Evolutionary conservation across 2,888 invertebrate species (phyloP), one percentile per base, ranked within the genome.

Genomic region (Pyrgus malvae): DNA sequence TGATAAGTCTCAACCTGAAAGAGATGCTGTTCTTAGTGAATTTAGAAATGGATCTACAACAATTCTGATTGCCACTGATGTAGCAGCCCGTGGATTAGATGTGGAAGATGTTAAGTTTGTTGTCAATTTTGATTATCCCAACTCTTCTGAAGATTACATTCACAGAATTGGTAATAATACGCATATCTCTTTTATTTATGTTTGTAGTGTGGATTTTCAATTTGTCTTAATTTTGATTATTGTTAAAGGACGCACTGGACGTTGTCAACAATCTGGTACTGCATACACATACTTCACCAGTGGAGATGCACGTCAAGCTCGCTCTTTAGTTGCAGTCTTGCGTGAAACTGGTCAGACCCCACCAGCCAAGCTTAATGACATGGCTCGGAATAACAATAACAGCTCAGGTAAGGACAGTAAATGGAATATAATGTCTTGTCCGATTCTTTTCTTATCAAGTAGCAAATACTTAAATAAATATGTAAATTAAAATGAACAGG

Each of bases 31-130:
- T 16, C 89, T 96, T 14, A 92, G 93, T 2, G 96, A 98, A 78
- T 99, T 98, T 84, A 93, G 97, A 54, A 94, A 92, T 70, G 97
- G 98, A 48, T 95, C 96, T 70, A 95, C 95, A 1, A 95, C 96
- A 33, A 97, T 98, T 69, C 85, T 98, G 55, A 96, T 99, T 54
- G 98, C 98, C 1, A 99, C 98, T 1, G 98, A 99, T 86, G 98
- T 98, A 0, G 98, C 98, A 35, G 98, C 98, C 0, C 93, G 97
- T 46, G 97, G 97, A 38, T 87, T 97, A 63, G 96, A 94, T 65
- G 95, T 99, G 21, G 98, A 98, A 80, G 99, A 99, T 82, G 97
- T 99, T 50, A 98, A 98, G 83, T 98, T 95, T 89, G 99, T 99
- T 29, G 97, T 99, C 68, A 99, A 99, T 85, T 99, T 94, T 80